phyloP scores from a whole-genome alignment of 2,888 invertebrate genomes.

The Tenthredo amoena region DNA sequence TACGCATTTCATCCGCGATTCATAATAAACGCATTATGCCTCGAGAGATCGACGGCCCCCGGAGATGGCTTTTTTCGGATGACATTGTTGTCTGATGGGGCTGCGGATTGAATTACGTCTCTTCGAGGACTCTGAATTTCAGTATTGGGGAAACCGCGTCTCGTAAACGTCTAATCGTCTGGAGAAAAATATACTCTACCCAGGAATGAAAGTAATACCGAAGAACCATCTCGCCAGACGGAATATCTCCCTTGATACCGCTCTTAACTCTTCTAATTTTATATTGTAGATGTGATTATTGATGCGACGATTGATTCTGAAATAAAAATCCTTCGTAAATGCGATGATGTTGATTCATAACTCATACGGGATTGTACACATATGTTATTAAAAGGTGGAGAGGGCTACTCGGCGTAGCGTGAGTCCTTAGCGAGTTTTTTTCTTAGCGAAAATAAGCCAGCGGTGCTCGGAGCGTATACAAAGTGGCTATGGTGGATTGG shows the following conservation, averaged over 20 bases:
- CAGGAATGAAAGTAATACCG: neutral
- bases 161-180: constrained; percentile 48
- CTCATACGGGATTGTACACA: neutral
- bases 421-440: constrained; percentile 10
- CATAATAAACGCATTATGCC: constrained; percentile 65
- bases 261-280: neutral
- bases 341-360: neutral
- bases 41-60: constrained; percentile 35
- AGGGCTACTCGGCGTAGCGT: constrained; percentile 21
- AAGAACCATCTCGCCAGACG: constrained; percentile 31
- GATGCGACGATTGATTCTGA: neutral
- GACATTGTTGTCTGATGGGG: constrained; percentile 52
- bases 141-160: constrained; percentile 36
- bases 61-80: constrained; percentile 59
- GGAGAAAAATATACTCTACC: constrained; percentile 22
- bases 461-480: constrained; percentile 73
- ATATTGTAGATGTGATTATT: too few species aligned
- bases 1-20: constrained; percentile 60
- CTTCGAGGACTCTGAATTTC: constrained; percentile 43
- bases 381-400: constrained; percentile 8
- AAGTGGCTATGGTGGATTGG: constrained; percentile 74
- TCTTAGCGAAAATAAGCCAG: constrained; percentile 70
- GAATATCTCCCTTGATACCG: neutral
- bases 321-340: neutral
- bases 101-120: constrained; percentile 49